Evolutionary conservation across 2,113 vertebrate genomes (phyloP).

Genomic region (Amblyopsis rosae): DNA sequence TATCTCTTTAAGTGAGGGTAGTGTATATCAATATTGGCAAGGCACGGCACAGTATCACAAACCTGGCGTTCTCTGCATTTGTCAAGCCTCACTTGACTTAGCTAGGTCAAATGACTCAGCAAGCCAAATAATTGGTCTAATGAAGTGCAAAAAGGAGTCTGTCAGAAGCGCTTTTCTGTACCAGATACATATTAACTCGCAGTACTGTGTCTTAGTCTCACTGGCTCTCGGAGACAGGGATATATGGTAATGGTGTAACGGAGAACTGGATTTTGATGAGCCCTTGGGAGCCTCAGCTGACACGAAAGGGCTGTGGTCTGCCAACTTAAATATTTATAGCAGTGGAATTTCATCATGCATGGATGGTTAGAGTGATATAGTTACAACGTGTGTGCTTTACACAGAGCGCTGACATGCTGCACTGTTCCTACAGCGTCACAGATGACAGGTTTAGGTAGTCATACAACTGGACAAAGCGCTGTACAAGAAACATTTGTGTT

Average conservation of each 20-base stretch:
- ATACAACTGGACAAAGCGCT: constrained; percentile 9
- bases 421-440: neutral
- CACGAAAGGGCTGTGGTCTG: constrained; percentile 59
- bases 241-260: constrained; percentile 61
- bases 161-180: constrained; percentile 46
- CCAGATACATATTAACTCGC: constrained; percentile 48
- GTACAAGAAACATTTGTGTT: constrained; percentile 15
- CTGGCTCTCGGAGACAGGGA: constrained; percentile 48
- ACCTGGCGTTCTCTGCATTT: constrained; percentile 31
- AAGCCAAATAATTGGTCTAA: constrained; percentile 68
- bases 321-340: constrained; percentile 62
- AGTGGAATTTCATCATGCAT: constrained; percentile 48
- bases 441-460: constrained; percentile 26
- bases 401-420: constrained; percentile 20
- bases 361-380: constrained; percentile 53
- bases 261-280: constrained; percentile 53
- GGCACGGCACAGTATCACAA: constrained; percentile 14
- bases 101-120: constrained; percentile 61
- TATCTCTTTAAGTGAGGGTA: constrained; percentile 6
- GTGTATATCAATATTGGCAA: constrained; percentile 24
- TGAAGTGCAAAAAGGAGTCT: constrained; percentile 64
- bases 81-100: constrained; percentile 48
- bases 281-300: constrained; percentile 61
- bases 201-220: constrained; percentile 39
- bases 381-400: constrained; percentile 47